These are phyloP conservation scores for Allygus modestus DNA, from an alignment of 2,888 invertebrate species.

Conservation along the genomic window DNA sequence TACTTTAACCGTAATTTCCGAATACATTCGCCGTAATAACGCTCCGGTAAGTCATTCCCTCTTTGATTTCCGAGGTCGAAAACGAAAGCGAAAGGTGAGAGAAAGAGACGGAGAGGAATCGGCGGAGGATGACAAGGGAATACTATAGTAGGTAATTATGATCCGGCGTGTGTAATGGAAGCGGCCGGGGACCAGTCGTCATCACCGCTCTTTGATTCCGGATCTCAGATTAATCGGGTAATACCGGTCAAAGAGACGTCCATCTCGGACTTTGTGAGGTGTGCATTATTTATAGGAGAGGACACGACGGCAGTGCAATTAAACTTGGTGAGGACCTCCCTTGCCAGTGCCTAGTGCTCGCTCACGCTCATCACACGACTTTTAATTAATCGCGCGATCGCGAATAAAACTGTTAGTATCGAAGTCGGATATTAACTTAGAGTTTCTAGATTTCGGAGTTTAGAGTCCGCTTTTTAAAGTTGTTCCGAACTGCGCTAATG, in stretches of 20 bases:
- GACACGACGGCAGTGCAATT: conserved; percentile 14
- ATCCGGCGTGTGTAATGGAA: conserved; percentile 32
- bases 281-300: conserved; percentile 56
- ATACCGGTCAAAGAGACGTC: conserved; percentile 23
- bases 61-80: not conserved
- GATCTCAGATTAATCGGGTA: conserved; percentile 50
- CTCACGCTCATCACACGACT: conserved; percentile 5
- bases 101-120: conserved; percentile 10
- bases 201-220: conserved; percentile 51
- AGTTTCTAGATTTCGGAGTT: not conserved
- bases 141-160: conserved; percentile 47
- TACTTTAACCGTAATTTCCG: no score
- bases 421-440: not conserved
- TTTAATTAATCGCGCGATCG: conserved; percentile 28
- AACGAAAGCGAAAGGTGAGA: conserved; percentile 7
- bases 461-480: not conserved
- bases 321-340: conserved; percentile 14
- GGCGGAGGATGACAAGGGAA: conserved; percentile 36
- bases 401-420: not conserved
- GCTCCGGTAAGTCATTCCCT: no score
- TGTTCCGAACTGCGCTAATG: conserved; percentile 2
- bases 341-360: not conserved
- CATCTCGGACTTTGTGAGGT: conserved; percentile 16
- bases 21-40: no score
- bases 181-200: conserved; percentile 14